Evolutionary conservation across 2,113 vertebrate genomes (phyloP), one percentile per base, ranked within the genome.

Genomic region (Tyrannus savana): DNA sequence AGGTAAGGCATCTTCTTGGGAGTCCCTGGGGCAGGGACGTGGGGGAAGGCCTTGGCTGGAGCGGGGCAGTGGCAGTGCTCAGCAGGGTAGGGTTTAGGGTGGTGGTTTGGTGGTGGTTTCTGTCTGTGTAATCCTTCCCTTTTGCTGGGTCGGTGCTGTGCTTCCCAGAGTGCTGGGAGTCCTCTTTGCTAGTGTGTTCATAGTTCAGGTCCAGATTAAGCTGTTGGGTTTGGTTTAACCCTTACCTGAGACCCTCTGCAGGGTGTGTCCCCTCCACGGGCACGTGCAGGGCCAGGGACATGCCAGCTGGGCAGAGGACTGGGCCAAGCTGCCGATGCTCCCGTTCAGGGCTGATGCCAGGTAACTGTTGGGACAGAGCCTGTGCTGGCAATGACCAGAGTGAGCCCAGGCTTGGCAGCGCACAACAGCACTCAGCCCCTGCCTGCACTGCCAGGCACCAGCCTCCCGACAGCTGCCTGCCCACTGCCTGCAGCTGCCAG

Each of bases 1-100:
- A 99, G 98, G 98, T 99, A 97, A 91, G 69, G 33, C 24, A 1
- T 44, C 22, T 74, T 50, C 59, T 80, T 0, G 3, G 18, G 33
- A 28, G 16, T 15, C 12, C 17, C 14, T 0, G 0, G 18, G 8
- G 13, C 18, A 9, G 13, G 1, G 3, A 7, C 8, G 3, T 4
- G 15, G 44, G 28, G 50, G 28, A 19, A 42, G 24, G 8, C 24
- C 25, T 46, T 42, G 50, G 23, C 67, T 68, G 79, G 19, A 52
- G 50, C 1, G 0, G 49, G 46, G 37, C 9, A 15, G 24, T 35
- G 25, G 28, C 59, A 50, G 28, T 49, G 1, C 44, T 90, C 3
- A 2, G 37, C 5, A 3, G 7, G 11, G 15, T 39, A 18, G 49
- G 59, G 21, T 89, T 50, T 81, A 37, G 30, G 55, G 19, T 46